phyloP scores from a whole-genome alignment of 2,113 vertebrate species.

The Ramphastos sulfuratus region DNA sequence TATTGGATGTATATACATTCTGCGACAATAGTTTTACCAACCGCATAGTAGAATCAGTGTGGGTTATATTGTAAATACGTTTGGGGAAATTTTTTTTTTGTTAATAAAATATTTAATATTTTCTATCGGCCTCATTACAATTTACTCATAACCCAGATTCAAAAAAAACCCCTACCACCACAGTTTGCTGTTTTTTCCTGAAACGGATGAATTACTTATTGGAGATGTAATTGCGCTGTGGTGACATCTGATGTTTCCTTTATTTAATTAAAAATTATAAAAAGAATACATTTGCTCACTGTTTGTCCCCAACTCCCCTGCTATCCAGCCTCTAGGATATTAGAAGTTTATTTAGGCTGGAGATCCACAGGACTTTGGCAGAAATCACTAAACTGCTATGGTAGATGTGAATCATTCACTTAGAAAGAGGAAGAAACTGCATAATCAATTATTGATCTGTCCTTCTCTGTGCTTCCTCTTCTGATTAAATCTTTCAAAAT shows the following conservation, averaged over 20 bases:
- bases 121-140: too few species aligned
- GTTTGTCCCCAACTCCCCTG: background rate
- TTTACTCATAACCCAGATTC: too few species aligned
- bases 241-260: background rate
- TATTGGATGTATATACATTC: too few species aligned
- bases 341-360: background rate
- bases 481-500: conserved; percentile 55
- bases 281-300: background rate
- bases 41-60: too few species aligned
- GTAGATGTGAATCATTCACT: background rate
- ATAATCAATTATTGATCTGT: conserved; percentile 62
- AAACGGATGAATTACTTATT: background rate
- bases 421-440: conserved; percentile 1
- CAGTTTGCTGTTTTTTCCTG: background rate
- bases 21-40: too few species aligned
- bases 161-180: too few species aligned
- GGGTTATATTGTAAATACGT: too few species aligned
- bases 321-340: background rate
- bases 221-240: background rate
- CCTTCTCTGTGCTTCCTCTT: background rate
- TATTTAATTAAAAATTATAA: background rate
- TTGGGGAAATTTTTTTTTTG: too few species aligned
- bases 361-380: background rate
- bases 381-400: background rate
- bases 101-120: too few species aligned